phyloP scores from a whole-genome alignment of 64 coral and sea anemone genomes.

The Cladopsammia gracilis region DNA sequence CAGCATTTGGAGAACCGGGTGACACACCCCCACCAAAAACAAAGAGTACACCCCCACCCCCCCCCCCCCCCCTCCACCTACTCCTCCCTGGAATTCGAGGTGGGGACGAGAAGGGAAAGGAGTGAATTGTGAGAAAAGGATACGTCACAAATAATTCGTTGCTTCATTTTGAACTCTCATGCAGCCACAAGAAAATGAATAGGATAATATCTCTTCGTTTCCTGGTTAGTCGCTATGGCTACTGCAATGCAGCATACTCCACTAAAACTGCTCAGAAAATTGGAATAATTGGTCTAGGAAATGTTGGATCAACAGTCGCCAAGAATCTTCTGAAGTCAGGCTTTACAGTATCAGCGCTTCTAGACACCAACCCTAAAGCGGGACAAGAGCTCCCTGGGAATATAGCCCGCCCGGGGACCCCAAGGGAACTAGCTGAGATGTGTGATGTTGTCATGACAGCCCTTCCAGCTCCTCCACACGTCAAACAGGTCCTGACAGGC shows the following conservation, averaged over 20 bases:
- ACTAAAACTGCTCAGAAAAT: constrained; percentile 31
- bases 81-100: too few species aligned
- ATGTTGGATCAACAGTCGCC: constrained; percentile 54
- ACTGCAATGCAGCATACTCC: background rate
- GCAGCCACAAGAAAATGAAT: too few species aligned
- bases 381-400: constrained; percentile 23
- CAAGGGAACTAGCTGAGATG: constrained; percentile 38
- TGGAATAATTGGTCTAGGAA: constrained; percentile 83
- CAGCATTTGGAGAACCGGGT: too few species aligned
- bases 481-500: constrained; percentile 55
- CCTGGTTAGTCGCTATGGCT: too few species aligned
- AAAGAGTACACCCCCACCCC: too few species aligned
- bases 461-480: constrained; percentile 61
- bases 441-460: constrained; percentile 79
- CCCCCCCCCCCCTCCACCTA: too few species aligned
- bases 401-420: constrained; percentile 15
- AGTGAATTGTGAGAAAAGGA: too few species aligned
- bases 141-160: too few species aligned
- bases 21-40: too few species aligned
- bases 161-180: too few species aligned
- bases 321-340: constrained; percentile 39
- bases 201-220: too few species aligned
- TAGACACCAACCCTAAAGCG: constrained; percentile 1
- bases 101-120: too few species aligned
- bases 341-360: constrained; percentile 8